Base-by-base conservation (phyloP, 2,888 invertebrate genomes). In the Agrotis segetum region DNA sequence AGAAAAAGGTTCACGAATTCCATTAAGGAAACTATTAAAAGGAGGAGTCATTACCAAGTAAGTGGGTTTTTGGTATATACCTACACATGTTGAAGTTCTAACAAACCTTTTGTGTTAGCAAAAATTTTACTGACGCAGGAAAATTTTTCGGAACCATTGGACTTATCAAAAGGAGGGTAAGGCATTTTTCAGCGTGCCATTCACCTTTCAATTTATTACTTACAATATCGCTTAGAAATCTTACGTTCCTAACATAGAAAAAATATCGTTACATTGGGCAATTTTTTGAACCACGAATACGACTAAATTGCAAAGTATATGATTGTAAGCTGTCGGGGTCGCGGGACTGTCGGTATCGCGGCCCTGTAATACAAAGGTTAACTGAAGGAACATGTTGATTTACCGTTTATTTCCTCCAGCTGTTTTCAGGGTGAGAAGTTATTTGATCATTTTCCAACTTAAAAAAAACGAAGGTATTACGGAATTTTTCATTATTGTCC, bases 1-100 rank as follows among this genome's bases (percentile, higher is more conserved):
- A 44, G 71, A 67, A 84, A 79, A 81, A 81, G 74, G 80, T 77
- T 75, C 75, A 69, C 74, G 67, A 67, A 79, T 74, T 75, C 74
- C 77, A 80, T 81, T 82, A 77, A 66, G 79, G 79, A 81, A 82
- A 74, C 74, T 72, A 81, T 82, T 84, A 75, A 78, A 73, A 76
- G 80, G 66, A 63, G 72, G 68, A 69, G 74, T 79, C 74, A 80
- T 74, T 82, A 78, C 69, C 65, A 84, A 84, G 84, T 81, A 84
- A 84, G 83, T 79, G 77, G 67, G 66, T 68, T 56, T 82, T 82
- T 78, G 71, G 77, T 77, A 71, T 67, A 74, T 79, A 81, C 56
- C 62, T 34, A 74, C 56, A 74, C 61, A 52, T 77, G 67, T 71
- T 69, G 34, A 61, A 53, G 71, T 68, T 60, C 58, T 60, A 49